A percentile compares a stretch with the other conserved stretches of the same genome.
phyloP scores from a whole-genome alignment of 2,113 vertebrate species.

The Plectropomus leopardus region DNA sequence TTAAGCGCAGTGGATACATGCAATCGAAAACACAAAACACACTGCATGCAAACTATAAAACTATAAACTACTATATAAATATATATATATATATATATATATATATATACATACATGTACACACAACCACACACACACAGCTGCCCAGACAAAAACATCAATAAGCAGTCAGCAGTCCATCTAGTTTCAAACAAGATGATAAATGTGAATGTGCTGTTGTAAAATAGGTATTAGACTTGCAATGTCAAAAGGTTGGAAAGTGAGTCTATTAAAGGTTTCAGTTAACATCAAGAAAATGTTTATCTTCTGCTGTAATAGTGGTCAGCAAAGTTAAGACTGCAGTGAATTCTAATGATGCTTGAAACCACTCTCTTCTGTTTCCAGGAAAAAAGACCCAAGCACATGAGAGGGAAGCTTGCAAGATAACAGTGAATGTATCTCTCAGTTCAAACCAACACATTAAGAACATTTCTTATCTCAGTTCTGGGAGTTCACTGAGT shows the following conservation, averaged over 20 bases:
- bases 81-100: neutral
- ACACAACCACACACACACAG: neutral
- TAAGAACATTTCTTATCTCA: conserved; percentile 51
- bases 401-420: conserved; percentile 22
- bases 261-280: conserved; percentile 13
- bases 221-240: conserved; percentile 6
- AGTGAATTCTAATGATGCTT: conserved; percentile 66
- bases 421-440: conserved; percentile 58
- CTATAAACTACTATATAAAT: too few species aligned
- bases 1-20: neutral
- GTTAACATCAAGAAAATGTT: conserved; percentile 35
- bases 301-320: conserved; percentile 51
- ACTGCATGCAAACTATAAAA: neutral
- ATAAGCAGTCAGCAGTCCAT: neutral
- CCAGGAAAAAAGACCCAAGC: conserved; percentile 53
- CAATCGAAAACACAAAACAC: neutral
- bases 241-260: conserved; percentile 10
- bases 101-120: neutral
- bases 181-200: conserved; percentile 40
- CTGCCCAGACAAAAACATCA: conserved; percentile 8
- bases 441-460: conserved; percentile 45
- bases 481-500: conserved; percentile 67
- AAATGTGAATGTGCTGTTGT: conserved; percentile 2
- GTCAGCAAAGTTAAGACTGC: conserved; percentile 47
- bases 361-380: conserved; percentile 69